Conservation (phyloP, 2,113 vertebrate species). For the Cettia cetti region DNA sequence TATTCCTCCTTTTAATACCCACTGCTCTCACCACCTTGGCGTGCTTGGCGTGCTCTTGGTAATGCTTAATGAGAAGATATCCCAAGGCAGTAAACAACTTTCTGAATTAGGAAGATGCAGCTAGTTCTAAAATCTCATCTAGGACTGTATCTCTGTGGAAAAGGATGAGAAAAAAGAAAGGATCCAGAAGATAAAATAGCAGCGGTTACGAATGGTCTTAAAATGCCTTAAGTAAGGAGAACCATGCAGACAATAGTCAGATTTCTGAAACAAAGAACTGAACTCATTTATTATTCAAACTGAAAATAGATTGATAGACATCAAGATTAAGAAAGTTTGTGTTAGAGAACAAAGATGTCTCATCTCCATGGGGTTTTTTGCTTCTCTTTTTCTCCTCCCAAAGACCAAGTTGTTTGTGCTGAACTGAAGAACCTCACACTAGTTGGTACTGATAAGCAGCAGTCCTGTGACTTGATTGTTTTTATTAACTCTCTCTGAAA, state of each 20-base stretch:
- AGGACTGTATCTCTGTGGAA: conserved; percentile 42
- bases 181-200: conserved; percentile 59
- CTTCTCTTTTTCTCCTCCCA: neutral
- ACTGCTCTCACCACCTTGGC: conserved; percentile 33
- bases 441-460: conserved; percentile 54
- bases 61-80: conserved; percentile 18
- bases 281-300: conserved; percentile 68
- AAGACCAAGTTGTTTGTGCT: conserved; percentile 44
- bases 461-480: conserved; percentile 60
- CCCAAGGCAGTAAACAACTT: conserved; percentile 50
- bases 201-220: conserved; percentile 27
- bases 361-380: conserved; percentile 16
- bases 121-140: conserved; percentile 44
- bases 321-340: conserved; percentile 62
- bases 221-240: conserved; percentile 53
- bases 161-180: neutral
- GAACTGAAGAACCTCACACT: conserved; percentile 43
- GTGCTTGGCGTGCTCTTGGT: neutral
- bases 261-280: conserved; percentile 67
- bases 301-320: conserved; percentile 66
- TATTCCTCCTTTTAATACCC: conserved; percentile 44
- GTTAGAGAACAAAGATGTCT: conserved; percentile 52
- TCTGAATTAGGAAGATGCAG: conserved; percentile 41
- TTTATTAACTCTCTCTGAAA: conserved; percentile 67
- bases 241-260: conserved; percentile 47